phyloP scores from a whole-genome alignment of 2,113 vertebrate genomes.

The Lucifuga dentata region DNA sequence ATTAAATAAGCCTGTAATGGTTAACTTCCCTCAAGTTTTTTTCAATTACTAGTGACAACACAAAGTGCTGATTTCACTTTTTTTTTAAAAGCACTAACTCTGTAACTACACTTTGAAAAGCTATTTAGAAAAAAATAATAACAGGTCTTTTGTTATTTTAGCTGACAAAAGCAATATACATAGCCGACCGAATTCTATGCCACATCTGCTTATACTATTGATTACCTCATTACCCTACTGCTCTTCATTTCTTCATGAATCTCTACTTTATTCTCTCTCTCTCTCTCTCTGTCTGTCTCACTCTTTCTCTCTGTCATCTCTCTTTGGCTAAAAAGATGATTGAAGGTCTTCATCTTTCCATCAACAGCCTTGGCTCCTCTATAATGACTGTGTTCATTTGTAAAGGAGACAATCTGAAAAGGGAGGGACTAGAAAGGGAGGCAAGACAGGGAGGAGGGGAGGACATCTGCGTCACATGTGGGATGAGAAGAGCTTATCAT shows the following conservation, averaged over 20 bases:
- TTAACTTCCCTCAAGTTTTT: conserved; percentile 25
- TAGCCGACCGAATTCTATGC: background rate
- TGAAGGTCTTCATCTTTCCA: conserved; percentile 31
- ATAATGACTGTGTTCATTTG: conserved; percentile 46
- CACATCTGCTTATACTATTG: background rate
- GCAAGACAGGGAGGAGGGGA: conserved; percentile 14
- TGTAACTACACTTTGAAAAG: conserved; percentile 3
- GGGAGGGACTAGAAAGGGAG: background rate
- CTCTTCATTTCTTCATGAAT: background rate
- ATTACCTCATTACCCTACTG: background rate
- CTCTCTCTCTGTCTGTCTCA: background rate
- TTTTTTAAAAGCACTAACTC: background rate
- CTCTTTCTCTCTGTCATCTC: background rate
- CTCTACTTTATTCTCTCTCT: background rate
- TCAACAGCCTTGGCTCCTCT: conserved; percentile 8
- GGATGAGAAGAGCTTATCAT: conserved; percentile 29
- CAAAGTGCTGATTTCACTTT: conserved; percentile 34
- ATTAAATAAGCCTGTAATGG: conserved; percentile 29
- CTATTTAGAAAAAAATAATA: conserved; percentile 11
- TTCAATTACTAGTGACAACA: conserved; percentile 26
- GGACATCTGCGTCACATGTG: conserved; percentile 21
- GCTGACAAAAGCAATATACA: conserved; percentile 7
- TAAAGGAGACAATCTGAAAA: conserved; percentile 49
- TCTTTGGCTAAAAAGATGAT: conserved; percentile 24
- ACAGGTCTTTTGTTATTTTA: background rate